Base-by-base conservation (phyloP, 2,888 invertebrate genomes). In the Elmis aenea region DNA sequence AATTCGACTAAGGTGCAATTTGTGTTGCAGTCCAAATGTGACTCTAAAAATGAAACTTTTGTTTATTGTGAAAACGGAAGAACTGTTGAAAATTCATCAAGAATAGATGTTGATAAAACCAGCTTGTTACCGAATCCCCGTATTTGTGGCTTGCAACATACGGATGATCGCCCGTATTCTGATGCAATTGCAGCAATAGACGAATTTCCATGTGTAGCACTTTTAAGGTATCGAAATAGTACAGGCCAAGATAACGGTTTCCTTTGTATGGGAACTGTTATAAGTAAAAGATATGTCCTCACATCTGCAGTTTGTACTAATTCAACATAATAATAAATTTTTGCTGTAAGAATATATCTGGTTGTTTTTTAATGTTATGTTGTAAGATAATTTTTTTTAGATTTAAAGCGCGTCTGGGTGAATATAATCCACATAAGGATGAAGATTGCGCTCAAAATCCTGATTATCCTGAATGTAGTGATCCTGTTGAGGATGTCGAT, bases 241-340 rank as follows among this genome's bases (percentile, higher is more conserved):
- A 9, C 35, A 5, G 26, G 40, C 24, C 21, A 27, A 22, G 32
- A 34, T 13, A 10, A 21, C 5, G 46, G 38, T 16, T 57, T 67
- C 13, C 49, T 64, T 1, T 76, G 76, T 47, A 74, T 73, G 1
- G 76, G 73, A 3, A 61, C 67, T 2, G 64, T 77, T 1, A 75
- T 78, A 47, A 74, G 70, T 44, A 55, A 60, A 0, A 60, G 58
- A 58, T 75, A 75, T 46, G 70, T 75, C 1, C 45, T 76, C 5
- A 76, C 76, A 1, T 75, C 76, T 1, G 74, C 67, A 0, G 75
- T 76, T 55, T 76, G 76, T 47, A 66, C 74, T 0, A 50, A 74
- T 73, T n/a, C 42, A n/a, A n/a, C n/a, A n/a, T n/a, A n/a, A n/a
- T n/a, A n/a, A n/a, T n/a, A n/a, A n/a, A n/a, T n/a, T n/a, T n/a